A percentile compares a stretch with the other conserved stretches of the same genome.
Conservation (phyloP, 2,888 invertebrate species). For the Frankliniella fusca region DNA sequence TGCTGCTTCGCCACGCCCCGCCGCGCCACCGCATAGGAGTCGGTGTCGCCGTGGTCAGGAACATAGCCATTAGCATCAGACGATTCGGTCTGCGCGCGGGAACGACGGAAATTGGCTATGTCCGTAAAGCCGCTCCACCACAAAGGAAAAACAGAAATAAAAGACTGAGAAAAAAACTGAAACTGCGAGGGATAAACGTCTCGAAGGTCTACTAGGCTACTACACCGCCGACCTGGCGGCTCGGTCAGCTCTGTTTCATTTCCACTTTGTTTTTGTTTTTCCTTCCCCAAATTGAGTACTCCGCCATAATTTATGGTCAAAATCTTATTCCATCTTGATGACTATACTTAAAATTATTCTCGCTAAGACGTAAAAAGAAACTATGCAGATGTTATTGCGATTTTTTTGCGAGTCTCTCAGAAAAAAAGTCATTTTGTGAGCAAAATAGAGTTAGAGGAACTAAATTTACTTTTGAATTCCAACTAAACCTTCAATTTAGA, state of each 20-base stretch:
- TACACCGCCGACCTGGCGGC: too few species aligned
- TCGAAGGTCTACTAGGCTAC: background rate
- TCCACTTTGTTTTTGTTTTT: too few species aligned
- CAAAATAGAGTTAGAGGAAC: too few species aligned
- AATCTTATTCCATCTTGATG: too few species aligned
- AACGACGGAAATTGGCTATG: conserved; percentile 19
- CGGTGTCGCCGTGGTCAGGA: conserved; percentile 2
- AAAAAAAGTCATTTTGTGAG: too few species aligned
- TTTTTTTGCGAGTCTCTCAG: too few species aligned
- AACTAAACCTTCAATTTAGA: too few species aligned
- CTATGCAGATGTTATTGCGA: background rate
- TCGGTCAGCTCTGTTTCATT: too few species aligned
- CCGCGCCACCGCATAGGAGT: background rate
- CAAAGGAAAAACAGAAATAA: background rate
- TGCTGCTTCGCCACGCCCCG: background rate
- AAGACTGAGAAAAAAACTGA: background rate
- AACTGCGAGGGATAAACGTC: background rate
- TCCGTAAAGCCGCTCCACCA: conserved; percentile 9
- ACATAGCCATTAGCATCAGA: background rate
- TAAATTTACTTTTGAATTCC: too few species aligned
- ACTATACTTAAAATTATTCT: background rate
- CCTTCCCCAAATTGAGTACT: too few species aligned
- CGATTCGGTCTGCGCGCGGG: background rate
- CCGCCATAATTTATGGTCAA: too few species aligned
- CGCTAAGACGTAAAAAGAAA: background rate